A percentile compares a stretch with the other conserved stretches of the same genome.
Conservation (phyloP, 2,888 invertebrate genomes). For the Creontiades dilutus region DNA sequence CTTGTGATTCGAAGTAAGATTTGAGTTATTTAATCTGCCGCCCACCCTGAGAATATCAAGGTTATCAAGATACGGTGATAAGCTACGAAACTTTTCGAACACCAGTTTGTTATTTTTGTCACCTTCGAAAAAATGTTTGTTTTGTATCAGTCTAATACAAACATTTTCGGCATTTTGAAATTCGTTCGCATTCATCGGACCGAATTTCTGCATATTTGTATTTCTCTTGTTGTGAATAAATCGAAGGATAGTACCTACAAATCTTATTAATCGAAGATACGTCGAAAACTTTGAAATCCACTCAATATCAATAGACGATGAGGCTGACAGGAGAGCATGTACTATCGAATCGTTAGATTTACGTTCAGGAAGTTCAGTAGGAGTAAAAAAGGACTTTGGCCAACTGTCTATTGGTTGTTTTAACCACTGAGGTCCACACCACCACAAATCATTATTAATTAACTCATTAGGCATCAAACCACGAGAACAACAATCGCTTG, state of each 20-base stretch:
- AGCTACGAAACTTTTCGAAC: conserved; percentile 8
- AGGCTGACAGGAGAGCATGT: too few relatives aligned
- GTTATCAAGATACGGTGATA: conserved; percentile 26
- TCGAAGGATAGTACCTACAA: background rate
- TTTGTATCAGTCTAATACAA: conserved; percentile 20
- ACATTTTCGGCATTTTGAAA: background rate
- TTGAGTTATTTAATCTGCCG: conserved; percentile 38
- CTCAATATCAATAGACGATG: background rate
- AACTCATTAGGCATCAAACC: background rate
- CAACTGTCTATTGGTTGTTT: background rate
- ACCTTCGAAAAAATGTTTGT: background rate
- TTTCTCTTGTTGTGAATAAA: background rate
- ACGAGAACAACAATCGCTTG: conserved; percentile 58
- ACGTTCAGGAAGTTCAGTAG: background rate
- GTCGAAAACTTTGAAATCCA: background rate
- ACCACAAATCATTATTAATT: background rate
- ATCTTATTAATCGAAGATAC: background rate
- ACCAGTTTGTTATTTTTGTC: conserved; percentile 1
- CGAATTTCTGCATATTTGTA: background rate
- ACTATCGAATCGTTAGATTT: background rate
- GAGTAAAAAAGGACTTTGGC: background rate
- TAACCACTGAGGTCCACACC: background rate
- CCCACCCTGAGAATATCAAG: conserved; percentile 52
- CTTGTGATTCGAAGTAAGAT: conserved; percentile 34
- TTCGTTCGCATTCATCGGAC: background rate